phyloP scores from a whole-genome alignment of 2,113 vertebrate genomes.

The Piprites chloris region DNA sequence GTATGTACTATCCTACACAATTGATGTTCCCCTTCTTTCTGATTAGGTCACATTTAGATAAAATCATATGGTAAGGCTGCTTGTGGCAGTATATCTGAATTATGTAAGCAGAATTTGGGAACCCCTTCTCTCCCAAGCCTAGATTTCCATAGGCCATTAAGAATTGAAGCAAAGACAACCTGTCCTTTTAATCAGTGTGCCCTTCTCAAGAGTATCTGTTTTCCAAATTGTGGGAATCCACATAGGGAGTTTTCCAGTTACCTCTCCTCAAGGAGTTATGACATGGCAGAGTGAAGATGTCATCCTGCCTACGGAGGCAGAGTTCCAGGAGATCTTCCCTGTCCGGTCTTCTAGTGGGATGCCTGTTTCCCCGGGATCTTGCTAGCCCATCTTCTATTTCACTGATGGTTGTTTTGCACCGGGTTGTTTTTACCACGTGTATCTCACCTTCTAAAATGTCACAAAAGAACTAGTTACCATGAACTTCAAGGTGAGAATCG shows the following conservation, averaged over 20 bases:
- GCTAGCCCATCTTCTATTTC: neutral
- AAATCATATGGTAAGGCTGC: neutral
- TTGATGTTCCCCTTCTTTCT: neutral
- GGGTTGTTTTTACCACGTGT: neutral
- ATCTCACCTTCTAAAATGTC: neutral
- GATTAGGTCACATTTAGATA: neutral
- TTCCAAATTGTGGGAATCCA: fast-evolving
- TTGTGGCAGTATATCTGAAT: neutral
- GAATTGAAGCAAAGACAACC: neutral
- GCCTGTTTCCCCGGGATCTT: neutral
- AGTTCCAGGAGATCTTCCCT: neutral
- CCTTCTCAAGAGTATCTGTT: neutral
- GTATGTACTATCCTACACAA: neutral
- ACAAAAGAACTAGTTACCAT: neutral
- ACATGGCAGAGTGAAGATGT: neutral
- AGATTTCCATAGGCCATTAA: neutral
- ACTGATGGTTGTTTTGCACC: fast-evolving
- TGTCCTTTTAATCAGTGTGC: neutral
- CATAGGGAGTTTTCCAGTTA: neutral
- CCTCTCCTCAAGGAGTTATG: neutral
- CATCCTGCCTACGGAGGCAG: neutral
- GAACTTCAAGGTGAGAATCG: neutral
- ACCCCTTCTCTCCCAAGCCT: neutral
- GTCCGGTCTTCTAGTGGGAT: neutral
- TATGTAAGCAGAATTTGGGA: neutral